A percentile compares a stretch with the other conserved stretches of the same genome.
Evolutionary conservation across 2,113 vertebrate genomes (phyloP).

Genomic region (Calidris pugnax): DNA sequence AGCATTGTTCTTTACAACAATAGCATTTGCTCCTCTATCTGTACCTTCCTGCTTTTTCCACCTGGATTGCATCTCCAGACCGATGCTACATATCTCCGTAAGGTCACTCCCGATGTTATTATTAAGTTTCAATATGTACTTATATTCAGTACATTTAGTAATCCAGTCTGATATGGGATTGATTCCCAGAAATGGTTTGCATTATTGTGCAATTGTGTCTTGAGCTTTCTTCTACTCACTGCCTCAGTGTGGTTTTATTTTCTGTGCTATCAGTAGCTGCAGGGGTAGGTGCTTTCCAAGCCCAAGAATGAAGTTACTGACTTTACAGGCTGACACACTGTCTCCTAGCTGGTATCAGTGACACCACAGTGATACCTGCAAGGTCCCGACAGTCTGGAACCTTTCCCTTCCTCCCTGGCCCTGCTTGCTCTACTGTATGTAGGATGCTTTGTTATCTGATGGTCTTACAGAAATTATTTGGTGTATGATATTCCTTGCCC

Average conservation of each 20-base stretch:
- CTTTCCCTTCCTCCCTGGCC: neutral
- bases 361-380: neutral
- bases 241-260: neutral
- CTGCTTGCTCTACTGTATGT: neutral
- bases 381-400: neutral
- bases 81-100: neutral
- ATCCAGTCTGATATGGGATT: neutral
- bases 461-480: neutral
- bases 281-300: neutral
- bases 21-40: neutral
- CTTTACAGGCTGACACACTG: neutral
- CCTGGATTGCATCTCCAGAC: neutral
- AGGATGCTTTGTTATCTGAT: neutral
- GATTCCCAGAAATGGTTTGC: constrained; percentile 25
- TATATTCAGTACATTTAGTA: neutral
- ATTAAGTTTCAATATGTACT: constrained; percentile 17
- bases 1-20: neutral
- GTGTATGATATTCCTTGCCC: neutral
- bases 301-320: neutral
- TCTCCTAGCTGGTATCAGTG: neutral
- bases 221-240: neutral
- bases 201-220: constrained; percentile 1
- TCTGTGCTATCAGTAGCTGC: neutral
- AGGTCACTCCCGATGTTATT: neutral
- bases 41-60: neutral